Evolutionary conservation across 1,140 invertebrate species (phyloP), one percentile per base, ranked within the genome.

Genomic region (Pseudomyrmex pallidus): DNA sequence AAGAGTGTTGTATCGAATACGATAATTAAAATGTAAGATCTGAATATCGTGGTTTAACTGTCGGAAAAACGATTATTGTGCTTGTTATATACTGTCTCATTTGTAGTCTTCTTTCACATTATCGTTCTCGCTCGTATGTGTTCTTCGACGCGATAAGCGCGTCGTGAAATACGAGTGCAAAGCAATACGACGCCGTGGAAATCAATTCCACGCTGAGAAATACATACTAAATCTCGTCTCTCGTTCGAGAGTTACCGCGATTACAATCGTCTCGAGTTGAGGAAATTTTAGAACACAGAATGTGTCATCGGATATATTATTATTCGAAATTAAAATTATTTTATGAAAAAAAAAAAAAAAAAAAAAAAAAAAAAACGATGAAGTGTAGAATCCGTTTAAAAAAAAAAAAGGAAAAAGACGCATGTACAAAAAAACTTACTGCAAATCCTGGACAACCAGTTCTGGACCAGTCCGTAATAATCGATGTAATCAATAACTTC

Each of bases 361-460:
- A 10, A 35, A 52, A 48, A 10, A 44, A 10, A 63, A 9, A 17
- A 10, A 78, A 13, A 67, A n/a, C n/a, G n/a, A n/a, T n/a, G n/a
- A 22, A 9, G 12, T 48, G 48, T 25, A 15, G 15, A 68, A n/a
- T 68, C 17, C 12, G 54, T 20, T 68, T 5, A 8, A 70, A 15
- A 80, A 8, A 70, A 15, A 80, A 35, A 35, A 35, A 35, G 1
- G 54, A 17, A 22, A 67, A 54, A 44, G 5, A 15, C 22, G 44
- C 74, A 22, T n/a, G 15, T 74, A 7, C 35, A 35, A 35, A 35
- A 13, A 13, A n/a, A 88, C 87, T 89, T 88, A 89, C 87, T 25
- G 84, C 62, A 63, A 48, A 78, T 85, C 25, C 59, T 85, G 10
- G 73, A 85, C 5, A 88, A 57, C 87, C 86, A 88, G 50, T 15